Percentiles rank a stretch among this genome's conserved stretches.
Conservation (phyloP, 2,113 vertebrate genomes). For the Sprattus sprattus region DNA sequence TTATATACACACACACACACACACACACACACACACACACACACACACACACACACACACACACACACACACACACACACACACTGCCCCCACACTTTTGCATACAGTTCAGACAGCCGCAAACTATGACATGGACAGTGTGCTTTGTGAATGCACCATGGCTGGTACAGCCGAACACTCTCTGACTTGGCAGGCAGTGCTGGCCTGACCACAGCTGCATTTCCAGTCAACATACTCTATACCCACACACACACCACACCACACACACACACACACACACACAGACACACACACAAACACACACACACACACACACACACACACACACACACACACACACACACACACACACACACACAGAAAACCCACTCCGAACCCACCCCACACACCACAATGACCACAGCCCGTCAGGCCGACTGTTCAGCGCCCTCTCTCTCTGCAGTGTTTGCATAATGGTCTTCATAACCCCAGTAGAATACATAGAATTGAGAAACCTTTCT, state of each 20-base stretch:
- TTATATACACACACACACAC: constrained; percentile 30
- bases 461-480: not conserved
- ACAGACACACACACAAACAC: too few species aligned
- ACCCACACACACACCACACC: not conserved
- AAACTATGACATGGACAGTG: too few species aligned
- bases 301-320: constrained; percentile 19
- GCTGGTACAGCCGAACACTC: too few species aligned
- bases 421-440: not conserved
- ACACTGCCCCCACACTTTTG: constrained; percentile 19
- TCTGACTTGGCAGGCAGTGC: not conserved
- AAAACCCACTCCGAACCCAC: not conserved
- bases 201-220: not conserved
- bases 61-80: constrained; percentile 3
- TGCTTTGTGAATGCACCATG: too few species aligned
- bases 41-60: not conserved
- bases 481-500: not conserved
- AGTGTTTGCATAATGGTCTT: not conserved
- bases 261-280: not conserved
- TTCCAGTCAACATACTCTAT: not conserved
- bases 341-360: constrained; percentile 33
- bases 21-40: not conserved
- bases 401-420: not conserved
- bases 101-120: too few species aligned
- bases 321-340: constrained; percentile 32
- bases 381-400: not conserved